Percentiles rank a stretch among this genome's conserved stretches.
phyloP scores from a whole-genome alignment of 2,797 vertebrate genomes.

The Spondyliosoma cantharus region DNA sequence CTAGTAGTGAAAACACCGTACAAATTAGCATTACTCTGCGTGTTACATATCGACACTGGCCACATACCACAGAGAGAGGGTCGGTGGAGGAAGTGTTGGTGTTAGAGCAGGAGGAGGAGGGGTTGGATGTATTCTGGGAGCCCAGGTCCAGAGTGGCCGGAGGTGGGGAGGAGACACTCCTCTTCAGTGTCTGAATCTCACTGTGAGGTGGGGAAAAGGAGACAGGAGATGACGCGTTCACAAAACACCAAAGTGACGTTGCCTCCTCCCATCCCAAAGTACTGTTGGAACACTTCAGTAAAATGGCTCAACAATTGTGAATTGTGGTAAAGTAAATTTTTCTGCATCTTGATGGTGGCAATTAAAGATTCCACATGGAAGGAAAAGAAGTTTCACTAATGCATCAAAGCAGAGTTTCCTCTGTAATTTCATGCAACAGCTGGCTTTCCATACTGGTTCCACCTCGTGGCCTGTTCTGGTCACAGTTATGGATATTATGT shows the following conservation, averaged over 20 bases:
- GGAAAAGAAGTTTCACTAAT: slow-evolving; percentile 25
- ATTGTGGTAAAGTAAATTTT: slow-evolving; percentile 12
- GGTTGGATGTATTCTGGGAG: slow-evolving; percentile 77
- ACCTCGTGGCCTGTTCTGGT: slow-evolving; percentile 33
- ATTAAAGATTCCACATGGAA: slow-evolving; percentile 12
- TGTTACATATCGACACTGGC: slow-evolving; percentile 1
- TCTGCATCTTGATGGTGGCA: slow-evolving; percentile 16
- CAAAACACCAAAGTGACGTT: slow-evolving; percentile 2
- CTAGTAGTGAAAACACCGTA: not conserved
- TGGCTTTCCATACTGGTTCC: slow-evolving; percentile 13
- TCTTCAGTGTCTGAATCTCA: slow-evolving; percentile 93
- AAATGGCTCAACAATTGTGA: slow-evolving; percentile 3
- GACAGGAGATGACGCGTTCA: not conserved
- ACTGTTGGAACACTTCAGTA: not conserved
- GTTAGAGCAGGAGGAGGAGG: slow-evolving; percentile 73
- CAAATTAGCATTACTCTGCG: not conserved
- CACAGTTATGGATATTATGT: slow-evolving; percentile 28
- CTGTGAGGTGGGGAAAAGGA: slow-evolving; percentile 73
- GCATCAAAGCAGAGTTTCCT: slow-evolving; percentile 2
- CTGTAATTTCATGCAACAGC: slow-evolving; percentile 24
- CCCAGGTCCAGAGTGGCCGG: slow-evolving; percentile 77
- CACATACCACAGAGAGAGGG: slow-evolving; percentile 68
- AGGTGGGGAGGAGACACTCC: slow-evolving; percentile 83
- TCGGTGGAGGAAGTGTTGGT: slow-evolving; percentile 49
- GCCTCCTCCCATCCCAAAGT: not conserved